Percentiles rank a stretch among this genome's conserved stretches.
Evolutionary conservation across 2,797 vertebrate species (phyloP).

Genomic region (Staurois parvus): DNA sequence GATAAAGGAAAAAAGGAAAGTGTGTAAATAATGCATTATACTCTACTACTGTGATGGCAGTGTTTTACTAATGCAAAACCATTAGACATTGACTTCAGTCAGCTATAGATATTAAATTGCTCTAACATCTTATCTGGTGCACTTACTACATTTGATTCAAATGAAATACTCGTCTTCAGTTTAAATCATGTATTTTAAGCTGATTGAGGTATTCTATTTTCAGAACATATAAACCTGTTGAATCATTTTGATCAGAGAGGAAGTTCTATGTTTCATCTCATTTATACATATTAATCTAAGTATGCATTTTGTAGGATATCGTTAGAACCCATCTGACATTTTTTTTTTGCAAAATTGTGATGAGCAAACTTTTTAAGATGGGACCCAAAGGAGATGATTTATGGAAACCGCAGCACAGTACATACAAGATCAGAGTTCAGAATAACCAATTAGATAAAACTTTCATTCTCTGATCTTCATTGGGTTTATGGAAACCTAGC

Average conservation of each 20-base stretch:
- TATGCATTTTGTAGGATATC: not conserved
- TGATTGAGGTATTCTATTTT: not conserved
- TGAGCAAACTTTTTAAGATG: not conserved
- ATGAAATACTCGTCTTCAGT: not conserved
- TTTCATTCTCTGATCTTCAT: not conserved
- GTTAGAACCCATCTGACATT: not conserved
- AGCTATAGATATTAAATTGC: conserved; percentile 9
- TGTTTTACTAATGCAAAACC: conserved; percentile 22
- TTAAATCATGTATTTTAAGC: not conserved
- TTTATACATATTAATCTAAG: not conserved
- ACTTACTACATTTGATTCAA: not conserved
- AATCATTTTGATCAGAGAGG: not conserved
- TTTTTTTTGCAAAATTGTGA: not conserved
- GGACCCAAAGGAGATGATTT: not conserved
- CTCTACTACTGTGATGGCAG: conserved; percentile 7
- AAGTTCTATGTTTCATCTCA: not conserved
- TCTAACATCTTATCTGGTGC: not conserved
- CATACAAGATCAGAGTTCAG: not conserved
- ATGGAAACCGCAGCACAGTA: not conserved
- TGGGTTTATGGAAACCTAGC: not conserved
- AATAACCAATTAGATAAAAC: not conserved
- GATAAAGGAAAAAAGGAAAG: conserved; percentile 45
- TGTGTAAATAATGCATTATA: conserved; percentile 18
- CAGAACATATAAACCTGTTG: not conserved
- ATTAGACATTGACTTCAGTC: conserved; percentile 9